phyloP scores from a whole-genome alignment of 2,888 invertebrate genomes.

The Diarsia mendica region DNA sequence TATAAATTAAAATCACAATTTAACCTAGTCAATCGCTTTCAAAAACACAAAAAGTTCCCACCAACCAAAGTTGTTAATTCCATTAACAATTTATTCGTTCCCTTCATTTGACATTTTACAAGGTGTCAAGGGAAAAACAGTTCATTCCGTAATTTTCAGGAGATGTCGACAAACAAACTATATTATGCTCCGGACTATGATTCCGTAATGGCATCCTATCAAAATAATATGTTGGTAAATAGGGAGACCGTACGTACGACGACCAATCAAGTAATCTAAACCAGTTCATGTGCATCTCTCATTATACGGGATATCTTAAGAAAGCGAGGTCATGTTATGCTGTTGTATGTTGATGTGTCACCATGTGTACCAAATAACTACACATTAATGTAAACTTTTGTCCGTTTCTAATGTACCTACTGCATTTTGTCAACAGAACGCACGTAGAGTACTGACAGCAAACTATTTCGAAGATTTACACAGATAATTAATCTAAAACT shows the following conservation, averaged over 20 bases:
- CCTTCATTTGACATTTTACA: slow-evolving; percentile 18
- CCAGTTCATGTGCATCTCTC: too few relatives aligned
- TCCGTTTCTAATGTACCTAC: slow-evolving; percentile 25
- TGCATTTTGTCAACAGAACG: slow-evolving; percentile 33
- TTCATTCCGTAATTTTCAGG: slow-evolving; percentile 10
- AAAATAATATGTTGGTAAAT: slow-evolving; percentile 33
- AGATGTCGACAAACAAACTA: slow-evolving; percentile 6
- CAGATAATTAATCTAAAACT: background rate
- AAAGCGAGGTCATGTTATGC: too few relatives aligned
- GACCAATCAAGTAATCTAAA: too few relatives aligned
- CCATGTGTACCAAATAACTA: slow-evolving; percentile 5
- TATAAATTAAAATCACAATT: too few relatives aligned
- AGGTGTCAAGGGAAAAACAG: slow-evolving; percentile 28
- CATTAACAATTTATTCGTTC: background rate
- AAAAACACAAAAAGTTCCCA: background rate
- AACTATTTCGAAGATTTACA: background rate
- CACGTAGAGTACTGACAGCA: background rate
- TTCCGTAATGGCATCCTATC: slow-evolving; percentile 56
- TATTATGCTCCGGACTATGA: slow-evolving; percentile 9
- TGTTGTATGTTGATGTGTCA: too few relatives aligned
- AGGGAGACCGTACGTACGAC: too few relatives aligned
- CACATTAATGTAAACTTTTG: slow-evolving; percentile 29
- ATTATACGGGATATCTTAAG: too few relatives aligned
- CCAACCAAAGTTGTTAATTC: background rate
- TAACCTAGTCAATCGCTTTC: background rate